Conservation (phyloP, 2,113 vertebrate genomes). For the Pao palembangensis region DNA sequence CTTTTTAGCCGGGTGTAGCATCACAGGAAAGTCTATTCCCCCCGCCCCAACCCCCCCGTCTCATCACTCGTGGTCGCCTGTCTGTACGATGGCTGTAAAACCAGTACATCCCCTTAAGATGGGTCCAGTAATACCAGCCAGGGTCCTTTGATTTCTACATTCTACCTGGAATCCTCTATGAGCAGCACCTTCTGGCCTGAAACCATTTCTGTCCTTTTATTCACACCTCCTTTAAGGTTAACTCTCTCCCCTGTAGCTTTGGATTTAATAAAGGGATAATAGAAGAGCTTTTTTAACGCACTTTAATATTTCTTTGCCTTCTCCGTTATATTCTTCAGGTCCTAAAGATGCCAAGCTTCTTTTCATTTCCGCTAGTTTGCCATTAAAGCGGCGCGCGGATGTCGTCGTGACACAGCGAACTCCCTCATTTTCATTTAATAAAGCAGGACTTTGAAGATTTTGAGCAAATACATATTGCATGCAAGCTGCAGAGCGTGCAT, state of each 20-base stretch:
- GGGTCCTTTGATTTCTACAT: conserved; percentile 12
- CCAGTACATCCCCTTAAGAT: not conserved
- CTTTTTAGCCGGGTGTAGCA: not conserved
- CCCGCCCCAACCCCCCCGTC: not conserved
- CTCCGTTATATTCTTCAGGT: conserved; percentile 15
- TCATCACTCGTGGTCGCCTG: not conserved
- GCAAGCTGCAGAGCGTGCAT: conserved; percentile 18
- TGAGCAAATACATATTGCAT: conserved; percentile 5
- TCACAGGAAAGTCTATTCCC: not conserved
- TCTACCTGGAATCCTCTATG: not conserved
- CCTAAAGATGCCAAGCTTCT: conserved; percentile 7
- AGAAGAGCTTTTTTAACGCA: not conserved
- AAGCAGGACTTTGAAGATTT: conserved; percentile 20
- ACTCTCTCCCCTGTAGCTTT: not conserved
- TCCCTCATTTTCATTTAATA: conserved; percentile 41
- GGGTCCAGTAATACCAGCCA: not conserved
- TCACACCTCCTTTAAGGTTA: not conserved
- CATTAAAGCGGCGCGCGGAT: conserved; percentile 5
- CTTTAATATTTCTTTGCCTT: conserved; percentile 10
- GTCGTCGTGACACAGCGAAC: not conserved
- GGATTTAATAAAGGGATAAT: conserved; percentile 10
- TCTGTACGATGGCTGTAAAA: not conserved
- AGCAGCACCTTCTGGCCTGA: not conserved
- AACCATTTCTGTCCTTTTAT: not conserved
- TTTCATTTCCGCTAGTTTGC: conserved; percentile 20